Conservation (phyloP, 2,888 invertebrate species). For the Cecidostiba fungosa region DNA sequence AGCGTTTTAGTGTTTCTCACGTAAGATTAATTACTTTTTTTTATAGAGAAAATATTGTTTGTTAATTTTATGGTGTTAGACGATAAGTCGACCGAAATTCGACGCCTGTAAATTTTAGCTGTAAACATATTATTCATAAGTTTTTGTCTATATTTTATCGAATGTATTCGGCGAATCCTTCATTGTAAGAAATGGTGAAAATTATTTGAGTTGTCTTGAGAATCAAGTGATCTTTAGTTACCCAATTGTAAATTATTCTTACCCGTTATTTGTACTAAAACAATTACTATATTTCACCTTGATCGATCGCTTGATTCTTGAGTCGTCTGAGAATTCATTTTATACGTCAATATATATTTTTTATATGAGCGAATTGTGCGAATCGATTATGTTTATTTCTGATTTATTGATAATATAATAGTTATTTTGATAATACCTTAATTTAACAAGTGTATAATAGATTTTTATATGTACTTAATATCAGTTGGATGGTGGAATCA, state of each 20-base stretch:
- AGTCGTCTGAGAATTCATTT: slow-evolving; percentile 24
- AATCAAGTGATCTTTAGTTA: slow-evolving; percentile 53
- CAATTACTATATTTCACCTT: slow-evolving; percentile 6
- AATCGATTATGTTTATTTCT: background rate
- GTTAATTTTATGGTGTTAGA: slow-evolving; percentile 61
- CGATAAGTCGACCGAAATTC: slow-evolving; percentile 20
- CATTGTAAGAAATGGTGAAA: slow-evolving; percentile 1
- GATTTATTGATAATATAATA: slow-evolving; percentile 21
- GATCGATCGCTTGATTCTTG: slow-evolving; percentile 47
- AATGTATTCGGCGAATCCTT: background rate
- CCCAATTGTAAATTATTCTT: slow-evolving; percentile 43
- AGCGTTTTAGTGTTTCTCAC: background rate
- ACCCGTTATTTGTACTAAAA: slow-evolving; percentile 21
- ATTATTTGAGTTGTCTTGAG: background rate
- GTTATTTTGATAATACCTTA: background rate
- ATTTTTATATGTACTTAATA: slow-evolving; percentile 43
- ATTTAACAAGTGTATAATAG: slow-evolving; percentile 43
- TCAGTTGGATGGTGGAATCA: slow-evolving; percentile 15
- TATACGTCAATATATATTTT: slow-evolving; percentile 3
- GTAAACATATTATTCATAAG: slow-evolving; percentile 40
- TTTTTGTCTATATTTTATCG: slow-evolving; percentile 27
- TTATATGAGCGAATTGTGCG: slow-evolving; percentile 11
- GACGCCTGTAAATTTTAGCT: slow-evolving; percentile 57
- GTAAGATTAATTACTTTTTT: slow-evolving; percentile 25
- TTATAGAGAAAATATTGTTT: slow-evolving; percentile 46